These are phyloP conservation scores for Ophion costatus DNA, from an alignment of 2,888 invertebrate species.

Conservation along the genomic window DNA sequence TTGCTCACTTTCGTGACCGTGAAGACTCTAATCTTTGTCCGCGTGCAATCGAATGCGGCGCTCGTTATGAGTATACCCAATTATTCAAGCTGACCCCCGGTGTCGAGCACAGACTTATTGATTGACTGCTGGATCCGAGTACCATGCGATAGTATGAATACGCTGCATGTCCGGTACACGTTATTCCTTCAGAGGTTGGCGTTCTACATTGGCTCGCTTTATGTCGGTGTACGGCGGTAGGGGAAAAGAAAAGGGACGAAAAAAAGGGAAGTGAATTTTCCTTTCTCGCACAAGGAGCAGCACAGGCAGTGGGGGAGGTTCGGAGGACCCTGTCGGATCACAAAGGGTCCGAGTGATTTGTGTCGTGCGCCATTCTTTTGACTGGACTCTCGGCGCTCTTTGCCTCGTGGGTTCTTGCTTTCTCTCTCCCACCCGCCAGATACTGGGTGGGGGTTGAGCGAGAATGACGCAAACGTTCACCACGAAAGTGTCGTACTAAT, in stretches of 20 bases:
- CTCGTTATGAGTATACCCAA: not conserved
- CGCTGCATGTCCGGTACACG: constrained; percentile 46
- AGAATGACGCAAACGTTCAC: constrained; percentile 55
- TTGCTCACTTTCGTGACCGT: not conserved
- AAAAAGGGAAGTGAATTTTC: constrained; percentile 64
- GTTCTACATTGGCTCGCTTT: constrained; percentile 17
- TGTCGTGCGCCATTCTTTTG: constrained; percentile 81
- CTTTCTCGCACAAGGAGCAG: constrained; percentile 61
- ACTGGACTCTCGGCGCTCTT: constrained; percentile 70
- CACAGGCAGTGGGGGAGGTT: not conserved
- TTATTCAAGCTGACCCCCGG: not conserved
- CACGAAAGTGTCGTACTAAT: constrained; percentile 50
- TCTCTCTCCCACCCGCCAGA: constrained; percentile 53
- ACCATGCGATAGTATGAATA: constrained; percentile 29
- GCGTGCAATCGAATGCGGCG: constrained; percentile 27
- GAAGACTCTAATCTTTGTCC: constrained; percentile 24
- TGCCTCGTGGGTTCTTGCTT: constrained; percentile 54
- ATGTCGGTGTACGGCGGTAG: constrained; percentile 29
- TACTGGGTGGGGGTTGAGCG: not conserved
- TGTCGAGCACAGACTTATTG: not conserved
- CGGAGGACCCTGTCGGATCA: constrained; percentile 64
- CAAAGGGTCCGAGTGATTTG: constrained; percentile 81
- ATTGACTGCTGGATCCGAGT: constrained; percentile 31
- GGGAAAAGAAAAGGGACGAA: constrained; percentile 36
- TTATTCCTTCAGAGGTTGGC: constrained; percentile 47